phyloP scores from a whole-genome alignment of 1,140 invertebrate species.

The Coboldia fuscipes region DNA sequence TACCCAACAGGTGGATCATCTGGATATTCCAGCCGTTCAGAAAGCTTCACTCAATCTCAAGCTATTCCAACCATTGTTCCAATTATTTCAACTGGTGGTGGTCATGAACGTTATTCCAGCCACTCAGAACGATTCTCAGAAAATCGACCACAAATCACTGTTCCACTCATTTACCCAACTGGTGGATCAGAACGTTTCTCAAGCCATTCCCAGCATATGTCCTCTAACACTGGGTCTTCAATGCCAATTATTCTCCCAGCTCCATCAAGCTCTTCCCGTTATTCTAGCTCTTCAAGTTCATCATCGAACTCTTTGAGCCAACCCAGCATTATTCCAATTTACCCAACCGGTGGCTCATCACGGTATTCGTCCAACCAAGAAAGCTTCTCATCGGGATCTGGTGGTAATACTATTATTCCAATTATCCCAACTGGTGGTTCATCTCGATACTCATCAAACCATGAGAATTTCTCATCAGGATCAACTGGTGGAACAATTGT shows the following conservation, averaged over 20 bases:
- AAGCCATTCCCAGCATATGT: neutral
- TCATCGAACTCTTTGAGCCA: neutral
- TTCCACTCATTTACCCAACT: neutral
- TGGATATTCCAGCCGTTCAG: neutral
- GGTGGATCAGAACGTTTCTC: no score
- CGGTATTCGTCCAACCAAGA: neutral
- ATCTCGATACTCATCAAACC: neutral
- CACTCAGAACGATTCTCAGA: neutral
- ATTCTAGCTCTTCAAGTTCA: neutral
- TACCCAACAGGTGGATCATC: neutral
- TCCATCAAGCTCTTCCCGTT: neutral
- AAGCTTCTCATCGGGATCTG: neutral
- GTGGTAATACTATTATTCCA: neutral
- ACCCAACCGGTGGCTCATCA: neutral
- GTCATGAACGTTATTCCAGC: no score
- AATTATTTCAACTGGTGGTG: neutral
- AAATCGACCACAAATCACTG: neutral
- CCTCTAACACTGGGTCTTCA: no score
- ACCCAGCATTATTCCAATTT: neutral
- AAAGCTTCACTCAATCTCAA: neutral
- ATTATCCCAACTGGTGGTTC: no score
- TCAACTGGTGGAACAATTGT: no score
- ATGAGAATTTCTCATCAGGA: neutral
- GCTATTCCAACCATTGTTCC: neutral
- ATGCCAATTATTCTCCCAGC: neutral